Base-by-base conservation (phyloP, 2,888 invertebrate genomes). In the Tanytarsus gracilentus region DNA sequence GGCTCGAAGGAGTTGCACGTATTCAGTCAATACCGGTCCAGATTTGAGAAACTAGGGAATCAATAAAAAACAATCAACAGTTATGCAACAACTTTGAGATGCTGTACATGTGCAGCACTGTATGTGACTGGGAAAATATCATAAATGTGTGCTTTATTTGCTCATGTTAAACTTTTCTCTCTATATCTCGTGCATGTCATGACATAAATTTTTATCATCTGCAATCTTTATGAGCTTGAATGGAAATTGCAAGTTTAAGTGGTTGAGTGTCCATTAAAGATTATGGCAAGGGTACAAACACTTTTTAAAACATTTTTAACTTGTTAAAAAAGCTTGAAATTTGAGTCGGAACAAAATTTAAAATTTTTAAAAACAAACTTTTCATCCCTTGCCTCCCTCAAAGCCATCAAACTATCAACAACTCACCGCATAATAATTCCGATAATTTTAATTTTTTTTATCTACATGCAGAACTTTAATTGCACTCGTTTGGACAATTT, bases 41-140 rank as follows among this genome's bases (percentile, higher is more conserved):
- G 18, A 58, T 58, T 48, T 26, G 8, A 18, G 18, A n/a, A 30
- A 30, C 5, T 40, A 56, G 33, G 27, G 44, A 58, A 58, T 56
- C 55, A 56, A 56, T 56, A 56, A 56, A 50, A 51, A 51, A 51
- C 36, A 56, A 40, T 56, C 58, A 48, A 58, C 58, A 44, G 58
- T 58, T 58, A 58, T 58, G 48, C 40, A 58, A 58, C 58, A 58
- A 58, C 23, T 58, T 27, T 44, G 44, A 23, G 23, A 11, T n/a
- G 33, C 33, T 33, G 33, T 33, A 3, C 33, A 33, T 11, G n/a
- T 33, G 33, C 9, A 23, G 23, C 44, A 1, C n/a, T 44, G 18
- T 40, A 8, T 9, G 9, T 44, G 21, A 30, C n/a, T 29, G 30
- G 8, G 8, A 25, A 33, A 39, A 36, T 33, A 33, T 36, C 21